phyloP scores from a whole-genome alignment of 2,797 vertebrate species.

The Lepilemur ruficaudatus region DNA sequence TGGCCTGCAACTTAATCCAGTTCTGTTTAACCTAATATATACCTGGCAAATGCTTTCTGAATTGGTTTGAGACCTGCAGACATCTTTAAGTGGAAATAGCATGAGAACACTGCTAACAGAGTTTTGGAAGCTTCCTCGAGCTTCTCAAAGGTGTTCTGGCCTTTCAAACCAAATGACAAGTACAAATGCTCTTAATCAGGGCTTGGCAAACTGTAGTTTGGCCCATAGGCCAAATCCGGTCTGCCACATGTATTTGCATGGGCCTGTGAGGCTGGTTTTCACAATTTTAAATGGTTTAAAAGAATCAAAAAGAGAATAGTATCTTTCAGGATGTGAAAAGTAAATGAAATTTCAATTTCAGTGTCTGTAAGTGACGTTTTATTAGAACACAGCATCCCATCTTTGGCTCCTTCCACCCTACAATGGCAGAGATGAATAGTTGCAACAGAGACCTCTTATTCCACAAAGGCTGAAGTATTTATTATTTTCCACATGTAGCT shows the following conservation, averaged over 20 bases:
- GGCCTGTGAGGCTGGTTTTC: background rate
- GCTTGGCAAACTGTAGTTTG: background rate
- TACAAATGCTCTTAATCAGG: background rate
- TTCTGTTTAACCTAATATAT: constrained; percentile 37
- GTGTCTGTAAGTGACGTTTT: background rate
- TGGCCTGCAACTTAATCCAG: background rate
- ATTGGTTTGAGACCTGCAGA: constrained; percentile 5
- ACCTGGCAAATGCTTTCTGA: constrained; percentile 26
- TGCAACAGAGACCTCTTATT: background rate
- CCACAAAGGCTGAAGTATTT: background rate
- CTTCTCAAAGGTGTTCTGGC: background rate
- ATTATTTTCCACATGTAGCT: background rate
- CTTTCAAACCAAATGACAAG: background rate
- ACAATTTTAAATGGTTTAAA: background rate
- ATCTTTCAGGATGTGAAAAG: background rate
- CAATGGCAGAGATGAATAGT: background rate
- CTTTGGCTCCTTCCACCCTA: background rate
- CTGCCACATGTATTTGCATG: background rate
- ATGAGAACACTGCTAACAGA: background rate
- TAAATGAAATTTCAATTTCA: background rate
- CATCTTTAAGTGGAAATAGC: background rate
- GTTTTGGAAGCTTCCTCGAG: background rate
- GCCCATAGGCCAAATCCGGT: background rate
- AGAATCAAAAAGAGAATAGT: background rate
- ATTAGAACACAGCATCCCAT: background rate